phyloP scores from a whole-genome alignment of 1,140 invertebrate genomes.

The Drosophila eugracilis region DNA sequence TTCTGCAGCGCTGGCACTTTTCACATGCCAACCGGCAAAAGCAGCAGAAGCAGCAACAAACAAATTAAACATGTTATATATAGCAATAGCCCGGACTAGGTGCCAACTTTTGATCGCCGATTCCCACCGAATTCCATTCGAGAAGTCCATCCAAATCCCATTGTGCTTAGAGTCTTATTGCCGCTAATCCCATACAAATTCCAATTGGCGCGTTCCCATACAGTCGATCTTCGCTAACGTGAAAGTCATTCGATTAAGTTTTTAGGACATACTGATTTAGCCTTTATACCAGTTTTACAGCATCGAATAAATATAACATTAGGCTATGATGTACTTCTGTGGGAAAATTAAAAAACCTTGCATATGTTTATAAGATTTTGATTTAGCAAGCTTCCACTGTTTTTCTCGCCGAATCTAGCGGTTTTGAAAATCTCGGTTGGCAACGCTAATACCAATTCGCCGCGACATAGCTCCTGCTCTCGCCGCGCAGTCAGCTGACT shows the following conservation, averaged over 20 bases:
- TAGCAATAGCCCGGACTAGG: slow-evolving; percentile 20
- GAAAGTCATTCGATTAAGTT: too few relatives aligned
- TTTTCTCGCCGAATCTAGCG: background rate
- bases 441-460: slow-evolving; percentile 26
- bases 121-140: slow-evolving; percentile 41
- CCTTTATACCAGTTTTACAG: too few relatives aligned
- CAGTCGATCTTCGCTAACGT: background rate
- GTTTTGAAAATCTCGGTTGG: background rate
- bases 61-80: slow-evolving; percentile 44
- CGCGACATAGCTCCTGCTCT: slow-evolving; percentile 9
- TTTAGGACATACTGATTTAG: too few relatives aligned
- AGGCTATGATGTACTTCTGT: too few relatives aligned
- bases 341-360: too few relatives aligned
- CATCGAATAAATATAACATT: too few relatives aligned
- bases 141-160: slow-evolving; percentile 33
- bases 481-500: slow-evolving; percentile 35
- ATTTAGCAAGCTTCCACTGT: background rate
- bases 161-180: slow-evolving; percentile 22
- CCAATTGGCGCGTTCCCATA: slow-evolving; percentile 28
- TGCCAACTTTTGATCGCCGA: slow-evolving; percentile 34
- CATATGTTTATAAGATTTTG: too few relatives aligned
- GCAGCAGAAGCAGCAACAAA: slow-evolving; percentile 42
- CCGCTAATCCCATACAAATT: slow-evolving; percentile 27
- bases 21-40: slow-evolving; percentile 41
- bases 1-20: slow-evolving; percentile 62